phyloP scores from a whole-genome alignment of 2,888 invertebrate species.

The Drosophila quinaria region DNA sequence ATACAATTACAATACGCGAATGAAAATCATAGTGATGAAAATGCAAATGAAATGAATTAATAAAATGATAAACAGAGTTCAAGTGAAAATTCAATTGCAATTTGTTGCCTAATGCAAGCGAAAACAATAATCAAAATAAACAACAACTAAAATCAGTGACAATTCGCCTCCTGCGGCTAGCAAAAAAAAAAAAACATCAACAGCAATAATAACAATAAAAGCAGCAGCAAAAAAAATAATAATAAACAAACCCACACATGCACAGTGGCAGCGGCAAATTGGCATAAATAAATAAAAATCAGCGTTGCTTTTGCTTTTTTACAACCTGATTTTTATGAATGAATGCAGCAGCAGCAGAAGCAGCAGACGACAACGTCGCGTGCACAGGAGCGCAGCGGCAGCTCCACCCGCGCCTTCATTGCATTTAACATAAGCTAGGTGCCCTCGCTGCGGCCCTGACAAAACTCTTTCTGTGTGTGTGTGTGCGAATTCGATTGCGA shows the following conservation, averaged over 20 bases:
- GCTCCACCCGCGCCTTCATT: slow-evolving; percentile 34
- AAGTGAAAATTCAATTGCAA: slow-evolving; percentile 50
- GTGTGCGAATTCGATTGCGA: slow-evolving; percentile 51
- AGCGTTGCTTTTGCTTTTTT: slow-evolving; percentile 61
- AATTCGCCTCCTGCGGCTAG: slow-evolving; percentile 58
- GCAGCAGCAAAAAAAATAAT: slow-evolving; percentile 18
- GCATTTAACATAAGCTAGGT: slow-evolving; percentile 10
- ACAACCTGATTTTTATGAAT: slow-evolving; percentile 82
- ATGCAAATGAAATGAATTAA: slow-evolving; percentile 28
- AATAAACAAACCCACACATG: slow-evolving; percentile 18
- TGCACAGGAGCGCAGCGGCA: slow-evolving; percentile 69
- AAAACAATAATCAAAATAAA: slow-evolving; percentile 56
- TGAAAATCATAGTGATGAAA: slow-evolving; percentile 27
- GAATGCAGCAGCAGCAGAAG: slow-evolving; percentile 66
- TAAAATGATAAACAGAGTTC: slow-evolving; percentile 37
- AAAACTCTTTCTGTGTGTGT: slow-evolving; percentile 19
- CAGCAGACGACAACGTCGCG: slow-evolving; percentile 51
- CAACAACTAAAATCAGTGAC: slow-evolving; percentile 56
- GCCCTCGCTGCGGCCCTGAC: slow-evolving; percentile 37
- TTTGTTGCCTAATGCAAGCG: slow-evolving; percentile 37
- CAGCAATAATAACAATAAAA: slow-evolving; percentile 34
- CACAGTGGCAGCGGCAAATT: slow-evolving; percentile 67
- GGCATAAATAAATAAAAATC: slow-evolving; percentile 77
- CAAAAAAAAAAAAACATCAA: slow-evolving; percentile 28
- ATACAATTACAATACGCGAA: slow-evolving; percentile 18